Evolutionary conservation across 2,113 vertebrate genomes (phyloP), one percentile per base, ranked within the genome.

Genomic region (Corydoras sp.): DNA sequence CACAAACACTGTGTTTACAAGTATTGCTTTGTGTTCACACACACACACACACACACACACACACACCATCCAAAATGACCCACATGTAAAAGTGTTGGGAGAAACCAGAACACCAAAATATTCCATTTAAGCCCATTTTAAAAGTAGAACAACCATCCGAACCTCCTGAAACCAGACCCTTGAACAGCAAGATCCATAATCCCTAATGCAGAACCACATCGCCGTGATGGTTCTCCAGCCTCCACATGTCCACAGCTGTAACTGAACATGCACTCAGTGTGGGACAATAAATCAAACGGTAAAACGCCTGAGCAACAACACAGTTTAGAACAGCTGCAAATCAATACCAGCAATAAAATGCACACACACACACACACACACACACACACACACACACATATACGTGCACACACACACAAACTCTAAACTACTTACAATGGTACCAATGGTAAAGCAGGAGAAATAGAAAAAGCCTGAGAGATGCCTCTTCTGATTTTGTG

Each of bases 11-110:
- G 18, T 24, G 18, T 24, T 24, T 24, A 24, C 18, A 2, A 2
- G 18, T 24, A 24, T 24, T 24, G 18, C 18, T 24, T 24, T 24
- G 18, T 24, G 18, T 24, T 24, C 2, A 63, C 56, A 29, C 9
- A 67, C 43, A 9, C n/a, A 51, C 43, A 51, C n/a, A 66, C 58
- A 43, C 9, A 66, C 55, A 54, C 53, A 15, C 35, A 58, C 31
- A 72, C 49, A 31, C 15, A 66, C 48, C 13, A 30, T 29, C 12
- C 43, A 1, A 72, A 3, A 58, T 13, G 35, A 43, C 7, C 35
- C 35, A 4, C 35, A 2, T 43, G 35, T 43, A 43, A 43, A 43
- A 43, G 35, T 43, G 35, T 43, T 43, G 35, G 7, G 7, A 43
- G 2, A 43, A 43, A 43, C 35, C 35, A 43, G 35, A 24, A 24